These are phyloP conservation scores for Listrodromus nycthemerus DNA, from an alignment of 2,888 invertebrate species.

Conservation along the genomic window DNA sequence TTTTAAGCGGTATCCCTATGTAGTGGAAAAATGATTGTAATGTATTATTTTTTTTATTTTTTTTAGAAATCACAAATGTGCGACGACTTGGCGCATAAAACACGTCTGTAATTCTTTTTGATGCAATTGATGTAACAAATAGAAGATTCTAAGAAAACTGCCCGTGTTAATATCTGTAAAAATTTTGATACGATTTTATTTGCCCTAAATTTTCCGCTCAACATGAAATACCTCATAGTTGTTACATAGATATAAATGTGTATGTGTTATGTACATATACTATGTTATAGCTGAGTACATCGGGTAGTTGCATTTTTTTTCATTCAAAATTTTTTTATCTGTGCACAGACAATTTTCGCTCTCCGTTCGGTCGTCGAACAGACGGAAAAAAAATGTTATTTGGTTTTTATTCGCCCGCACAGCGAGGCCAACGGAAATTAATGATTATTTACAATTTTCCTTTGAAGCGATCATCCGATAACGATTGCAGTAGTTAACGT, in stretches of 20 bases:
- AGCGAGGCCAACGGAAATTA: slow-evolving; percentile 58
- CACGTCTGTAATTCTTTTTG: too few relatives aligned
- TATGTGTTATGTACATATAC: background rate
- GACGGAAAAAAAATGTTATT: slow-evolving; percentile 5
- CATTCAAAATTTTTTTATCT: background rate
- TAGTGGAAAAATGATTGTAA: too few relatives aligned
- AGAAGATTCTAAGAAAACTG: too few relatives aligned
- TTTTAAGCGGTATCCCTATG: too few relatives aligned
- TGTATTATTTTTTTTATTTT: too few relatives aligned
- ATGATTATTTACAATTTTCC: slow-evolving; percentile 63
- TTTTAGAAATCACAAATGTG: too few relatives aligned
- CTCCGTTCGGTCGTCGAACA: background rate
- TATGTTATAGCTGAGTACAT: background rate
- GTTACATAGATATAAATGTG: too few relatives aligned
- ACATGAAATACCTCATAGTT: background rate
- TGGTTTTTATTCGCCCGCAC: slow-evolving; percentile 34
- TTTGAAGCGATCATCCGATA: slow-evolving; percentile 64
- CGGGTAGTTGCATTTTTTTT: background rate
- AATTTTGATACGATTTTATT: background rate
- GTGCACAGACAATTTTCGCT: slow-evolving; percentile 6
- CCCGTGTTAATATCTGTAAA: too few relatives aligned
- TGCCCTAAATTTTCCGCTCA: background rate
- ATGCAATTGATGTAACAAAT: too few relatives aligned
- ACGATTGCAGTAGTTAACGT: slow-evolving; percentile 63
- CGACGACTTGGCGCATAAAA: too few relatives aligned